Conservation (phyloP, 2,797 vertebrate species). For the Trachops cirrhosus region DNA sequence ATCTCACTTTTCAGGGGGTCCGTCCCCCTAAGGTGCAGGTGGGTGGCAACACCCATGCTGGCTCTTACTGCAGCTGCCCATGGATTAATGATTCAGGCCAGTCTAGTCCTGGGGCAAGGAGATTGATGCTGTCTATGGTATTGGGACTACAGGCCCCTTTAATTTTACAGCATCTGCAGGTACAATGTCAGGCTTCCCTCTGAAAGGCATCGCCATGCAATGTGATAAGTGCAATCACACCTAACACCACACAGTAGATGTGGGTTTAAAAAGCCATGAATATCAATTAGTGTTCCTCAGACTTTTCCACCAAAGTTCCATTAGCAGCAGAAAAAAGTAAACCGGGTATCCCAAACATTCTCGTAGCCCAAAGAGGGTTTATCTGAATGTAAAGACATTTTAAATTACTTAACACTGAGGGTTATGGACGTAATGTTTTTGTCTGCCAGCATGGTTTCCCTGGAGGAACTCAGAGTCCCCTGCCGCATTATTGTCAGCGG, state of each 20-base stretch:
- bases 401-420: background rate
- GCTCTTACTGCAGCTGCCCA: background rate
- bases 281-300: background rate
- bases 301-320: conserved; percentile 2
- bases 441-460: background rate
- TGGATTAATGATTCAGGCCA: background rate
- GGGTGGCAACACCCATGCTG: background rate
- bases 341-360: background rate
- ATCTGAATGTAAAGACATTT: conserved; percentile 29
- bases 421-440: background rate
- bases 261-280: background rate
- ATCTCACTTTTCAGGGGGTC: background rate
- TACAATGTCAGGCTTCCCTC: background rate
- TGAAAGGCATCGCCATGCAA: background rate
- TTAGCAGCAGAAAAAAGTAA: background rate
- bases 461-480: background rate
- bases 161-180: background rate
- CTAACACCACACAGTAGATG: background rate
- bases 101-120: background rate
- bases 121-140: background rate
- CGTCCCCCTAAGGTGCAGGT: background rate
- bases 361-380: background rate
- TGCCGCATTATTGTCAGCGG: background rate
- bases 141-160: background rate
- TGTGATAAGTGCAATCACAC: background rate